Conservation (phyloP, 2,113 vertebrate genomes). For the Xyrauchen texanus region DNA sequence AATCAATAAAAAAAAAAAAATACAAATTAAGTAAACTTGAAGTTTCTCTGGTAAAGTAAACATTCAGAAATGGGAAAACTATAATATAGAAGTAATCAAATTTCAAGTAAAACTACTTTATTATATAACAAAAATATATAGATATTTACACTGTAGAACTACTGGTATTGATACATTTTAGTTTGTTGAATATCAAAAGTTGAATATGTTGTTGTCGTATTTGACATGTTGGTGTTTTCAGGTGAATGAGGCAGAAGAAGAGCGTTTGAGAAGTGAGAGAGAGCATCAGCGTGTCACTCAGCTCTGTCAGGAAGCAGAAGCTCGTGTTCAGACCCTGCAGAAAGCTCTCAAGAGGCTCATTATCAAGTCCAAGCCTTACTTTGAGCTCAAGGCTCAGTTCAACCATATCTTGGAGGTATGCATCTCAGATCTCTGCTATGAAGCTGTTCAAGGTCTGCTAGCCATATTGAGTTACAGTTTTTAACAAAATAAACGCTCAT, state of each 20-base stretch:
- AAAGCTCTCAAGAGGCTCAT: slow-evolving; percentile 88
- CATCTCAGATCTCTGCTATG: background rate
- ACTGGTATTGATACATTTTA: too few relatives aligned
- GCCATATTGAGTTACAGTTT: background rate
- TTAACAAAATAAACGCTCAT: background rate
- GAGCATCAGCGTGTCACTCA: slow-evolving; percentile 90
- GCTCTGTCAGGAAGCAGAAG: slow-evolving; percentile 89
- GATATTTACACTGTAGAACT: too few relatives aligned
- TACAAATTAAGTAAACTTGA: too few relatives aligned
- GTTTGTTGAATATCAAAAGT: background rate
- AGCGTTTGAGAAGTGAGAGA: slow-evolving; percentile 86
- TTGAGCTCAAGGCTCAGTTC: slow-evolving; percentile 93
- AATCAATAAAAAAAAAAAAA: too few relatives aligned
- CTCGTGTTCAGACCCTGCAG: slow-evolving; percentile 86
- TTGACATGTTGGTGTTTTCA: slow-evolving; percentile 54
- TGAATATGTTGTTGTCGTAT: background rate
- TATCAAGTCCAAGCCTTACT: slow-evolving; percentile 91
- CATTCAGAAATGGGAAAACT: too few relatives aligned
- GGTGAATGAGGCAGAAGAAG: slow-evolving; percentile 94
- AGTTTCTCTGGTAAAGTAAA: too few relatives aligned
- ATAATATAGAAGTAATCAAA: too few relatives aligned
- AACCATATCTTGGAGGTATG: slow-evolving; percentile 90
- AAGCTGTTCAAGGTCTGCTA: background rate
- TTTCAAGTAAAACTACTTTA: too few relatives aligned
- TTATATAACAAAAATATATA: too few relatives aligned